Percentiles rank a stretch among this genome's conserved stretches.
These are phyloP conservation scores for Orius insidiosus DNA, from an alignment of 1,140 invertebrate genomes.

Conservation along the genomic window DNA sequence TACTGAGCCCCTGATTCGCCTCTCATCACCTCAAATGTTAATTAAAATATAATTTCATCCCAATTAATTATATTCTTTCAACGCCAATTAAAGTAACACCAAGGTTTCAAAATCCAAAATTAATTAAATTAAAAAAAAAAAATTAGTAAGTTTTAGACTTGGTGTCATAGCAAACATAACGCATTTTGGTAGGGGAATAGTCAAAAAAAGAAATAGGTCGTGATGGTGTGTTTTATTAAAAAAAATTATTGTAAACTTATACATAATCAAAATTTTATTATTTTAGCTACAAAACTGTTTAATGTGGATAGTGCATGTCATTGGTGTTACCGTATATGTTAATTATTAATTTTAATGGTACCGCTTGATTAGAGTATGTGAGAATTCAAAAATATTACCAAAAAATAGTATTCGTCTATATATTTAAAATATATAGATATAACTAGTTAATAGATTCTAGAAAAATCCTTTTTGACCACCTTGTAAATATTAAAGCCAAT, in stretches of 20 bases:
- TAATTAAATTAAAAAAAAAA: not conserved
- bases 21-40: not conserved
- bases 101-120: slow-evolving; percentile 11
- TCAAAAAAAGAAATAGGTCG: not conserved
- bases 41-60: not conserved
- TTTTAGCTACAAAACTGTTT: not conserved
- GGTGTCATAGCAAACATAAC: not conserved
- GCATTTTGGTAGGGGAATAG: not conserved
- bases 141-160: not conserved
- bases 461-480: not conserved
- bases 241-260: not conserved
- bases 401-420: slow-evolving; percentile 9
- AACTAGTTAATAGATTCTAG: not conserved
- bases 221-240: slow-evolving; percentile 2
- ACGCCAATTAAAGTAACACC: slow-evolving; percentile 13
- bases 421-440: slow-evolving; percentile 8
- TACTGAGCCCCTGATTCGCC: slow-evolving; percentile 6
- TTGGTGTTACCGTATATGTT: slow-evolving; percentile 14
- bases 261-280: not conserved
- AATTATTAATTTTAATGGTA: slow-evolving; percentile 7
- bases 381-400: slow-evolving; percentile 8
- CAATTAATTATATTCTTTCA: slow-evolving; percentile 2
- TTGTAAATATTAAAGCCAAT: not conserved
- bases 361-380: slow-evolving; percentile 11
- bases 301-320: slow-evolving; percentile 9